Evolutionary conservation across 1,140 invertebrate genomes (phyloP).

Genomic region (Cherax destructor): DNA sequence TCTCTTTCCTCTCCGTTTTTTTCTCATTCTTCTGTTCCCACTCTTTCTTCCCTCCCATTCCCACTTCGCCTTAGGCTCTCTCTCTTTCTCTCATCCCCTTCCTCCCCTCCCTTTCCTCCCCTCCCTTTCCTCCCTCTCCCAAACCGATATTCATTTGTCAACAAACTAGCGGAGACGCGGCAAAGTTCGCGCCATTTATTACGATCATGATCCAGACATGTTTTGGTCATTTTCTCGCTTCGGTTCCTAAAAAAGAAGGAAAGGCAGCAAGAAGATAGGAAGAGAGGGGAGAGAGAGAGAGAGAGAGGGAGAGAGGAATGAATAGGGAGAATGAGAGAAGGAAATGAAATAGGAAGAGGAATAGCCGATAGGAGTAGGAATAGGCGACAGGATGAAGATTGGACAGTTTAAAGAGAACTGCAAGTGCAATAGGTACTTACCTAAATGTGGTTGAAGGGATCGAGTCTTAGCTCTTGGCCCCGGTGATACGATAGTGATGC

Average conservation of each 20-base stretch:
- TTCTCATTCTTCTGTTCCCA: not conserved
- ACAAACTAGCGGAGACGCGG: conserved; percentile 23
- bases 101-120: not conserved
- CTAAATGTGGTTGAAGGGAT: too few relatives aligned
- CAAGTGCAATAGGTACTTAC: too few relatives aligned
- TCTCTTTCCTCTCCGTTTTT: not conserved
- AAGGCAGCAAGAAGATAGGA: not conserved
- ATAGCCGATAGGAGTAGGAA: too few relatives aligned
- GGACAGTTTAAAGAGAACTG: too few relatives aligned
- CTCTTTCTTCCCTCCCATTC: not conserved
- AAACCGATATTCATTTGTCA: conserved; percentile 49
- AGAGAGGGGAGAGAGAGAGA: too few relatives aligned
- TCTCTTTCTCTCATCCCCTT: not conserved
- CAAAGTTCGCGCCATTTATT: conserved; percentile 45
- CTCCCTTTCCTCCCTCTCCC: not conserved
- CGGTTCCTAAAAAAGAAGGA: not conserved
- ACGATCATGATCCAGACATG: conserved; percentile 12
- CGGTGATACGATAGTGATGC: too few relatives aligned
- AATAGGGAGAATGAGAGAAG: not conserved
- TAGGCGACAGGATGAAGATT: too few relatives aligned
- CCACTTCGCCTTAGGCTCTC: not conserved
- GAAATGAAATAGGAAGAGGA: not conserved
- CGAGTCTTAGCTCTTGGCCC: too few relatives aligned
- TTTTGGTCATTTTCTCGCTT: not conserved
- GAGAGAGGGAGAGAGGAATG: not conserved